phyloP scores from a whole-genome alignment of 1,140 invertebrate genomes.

The Papilio polyxenes region DNA sequence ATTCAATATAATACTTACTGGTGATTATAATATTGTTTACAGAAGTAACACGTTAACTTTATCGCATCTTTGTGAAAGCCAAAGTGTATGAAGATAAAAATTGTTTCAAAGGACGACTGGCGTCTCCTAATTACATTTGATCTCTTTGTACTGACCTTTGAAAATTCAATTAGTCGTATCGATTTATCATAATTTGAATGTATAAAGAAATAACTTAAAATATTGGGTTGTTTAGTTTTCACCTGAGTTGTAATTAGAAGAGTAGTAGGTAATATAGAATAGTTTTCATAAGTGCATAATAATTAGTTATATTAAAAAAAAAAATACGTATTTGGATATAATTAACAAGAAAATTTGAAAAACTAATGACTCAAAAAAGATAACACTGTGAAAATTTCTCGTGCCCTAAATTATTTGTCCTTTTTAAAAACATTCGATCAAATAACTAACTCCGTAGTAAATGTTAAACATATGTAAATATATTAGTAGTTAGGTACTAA shows the following conservation, averaged over 20 bases:
- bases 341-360: no score
- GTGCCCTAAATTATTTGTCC: no score
- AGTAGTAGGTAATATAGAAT: no score
- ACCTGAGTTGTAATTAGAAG: neutral
- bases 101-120: constrained; percentile 24
- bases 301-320: no score
- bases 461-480: neutral
- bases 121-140: constrained; percentile 30
- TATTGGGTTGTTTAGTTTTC: neutral
- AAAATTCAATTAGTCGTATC: constrained; percentile 20
- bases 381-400: no score
- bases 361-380: no score
- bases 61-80: neutral
- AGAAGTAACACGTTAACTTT: constrained; percentile 17
- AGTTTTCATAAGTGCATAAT: no score
- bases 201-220: neutral
- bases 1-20: neutral
- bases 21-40: neutral
- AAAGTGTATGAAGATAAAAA: constrained; percentile 22
- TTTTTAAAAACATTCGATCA: no score
- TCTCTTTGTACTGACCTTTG: neutral
- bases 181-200: neutral
- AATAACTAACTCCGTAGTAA: neutral
- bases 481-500: neutral
- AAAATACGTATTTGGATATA: no score